Base-by-base conservation (phyloP, 1,140 invertebrate genomes). In the Gerris buenoi region DNA sequence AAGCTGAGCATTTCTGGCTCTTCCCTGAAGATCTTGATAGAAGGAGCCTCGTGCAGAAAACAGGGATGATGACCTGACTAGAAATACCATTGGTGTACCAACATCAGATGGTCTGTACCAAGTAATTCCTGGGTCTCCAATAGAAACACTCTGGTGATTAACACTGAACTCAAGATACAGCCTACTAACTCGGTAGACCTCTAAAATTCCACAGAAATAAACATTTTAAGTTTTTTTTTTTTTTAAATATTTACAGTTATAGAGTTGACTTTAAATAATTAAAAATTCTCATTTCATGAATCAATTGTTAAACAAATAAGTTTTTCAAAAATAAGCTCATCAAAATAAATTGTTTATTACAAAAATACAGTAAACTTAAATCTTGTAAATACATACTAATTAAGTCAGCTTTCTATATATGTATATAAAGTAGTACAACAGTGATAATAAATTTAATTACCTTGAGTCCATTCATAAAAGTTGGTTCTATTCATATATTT, bases 401-500 rank as follows among this genome's bases (percentile, higher is more conserved):
- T n/a, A n/a, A n/a, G n/a, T n/a, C n/a, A n/a, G n/a, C n/a, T n/a
- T n/a, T n/a, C n/a, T n/a, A n/a, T n/a, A n/a, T n/a, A n/a, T n/a
- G n/a, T n/a, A n/a, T n/a, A n/a, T n/a, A n/a, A n/a, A n/a, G 71
- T 72, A 46, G 74, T 71, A 1, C 73, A 68, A 67, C 74, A 72
- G 27, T 75, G 68, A 64, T 75, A 73, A 77, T 27, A 2, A 67
- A 25, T 22, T 60, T 61, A 66, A 73, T 75, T 71, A 80, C 79
- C 77, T 68, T 77, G 71, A 33, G 76, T 72, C 59, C 78, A 75
- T 66, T 79, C 77, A 22, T 77, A 70, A 67, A 84, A 81, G 68
- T 78, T 81, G 28, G 80, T 79, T 68, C 80, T 76, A 71, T 84
- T 84, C 27, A 83, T 74, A 70, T 83, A 80, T 67, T 83, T 77